Evolutionary conservation across 2,797 vertebrate genomes (phyloP), one percentile per base, ranked within the genome.

Genomic region (Gila robusta): DNA sequence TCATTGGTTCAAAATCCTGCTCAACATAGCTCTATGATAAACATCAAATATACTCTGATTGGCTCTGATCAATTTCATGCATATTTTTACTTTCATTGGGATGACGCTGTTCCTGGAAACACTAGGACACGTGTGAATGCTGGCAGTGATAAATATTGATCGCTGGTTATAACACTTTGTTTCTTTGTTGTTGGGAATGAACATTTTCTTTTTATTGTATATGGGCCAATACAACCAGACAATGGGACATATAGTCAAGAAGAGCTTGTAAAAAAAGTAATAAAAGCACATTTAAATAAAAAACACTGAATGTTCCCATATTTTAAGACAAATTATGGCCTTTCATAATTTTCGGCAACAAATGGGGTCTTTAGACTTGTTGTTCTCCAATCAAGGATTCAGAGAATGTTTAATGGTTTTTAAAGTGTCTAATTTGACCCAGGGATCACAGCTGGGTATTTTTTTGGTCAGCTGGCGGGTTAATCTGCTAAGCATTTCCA

Each of bases 401-500:
- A 23, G 74, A 77, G 3, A 37, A 37, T 56, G 1, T 56, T n/a
- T 77, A 37, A 37, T 77, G 52, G 6, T 37, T 77, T 77, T 47
- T 77, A 77, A 77, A 77, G 21, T 10, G 76, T 37, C 35, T n/a
- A 59, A 59, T 39, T n/a, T 39, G 32, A 78, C 12, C 21, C 11
- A 77, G 52, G 52, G 52, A 39, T 59, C 76, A 16, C 76, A 26
- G 76, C 35, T 78, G 52, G 23, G 12, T 26, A 17, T 14, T 35
- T 76, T 28, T 76, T 54, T 59, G 35, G 23, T 59, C 35, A 23
- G 23, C 23, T 14, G 76, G 23, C 35, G 11, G 28, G 28, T 37
- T 69, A 84, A 59, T 70, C 62, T 69, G 28, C n/a, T 19, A 32
- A 39, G 28, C 39, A 39, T 78, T 80, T 87, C 16, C 21, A 47